Percentiles rank a stretch among this genome's conserved stretches.
These are phyloP conservation scores for Mesitornis unicolor DNA, from an alignment of 2,113 vertebrate genomes.

Conservation along the genomic window DNA sequence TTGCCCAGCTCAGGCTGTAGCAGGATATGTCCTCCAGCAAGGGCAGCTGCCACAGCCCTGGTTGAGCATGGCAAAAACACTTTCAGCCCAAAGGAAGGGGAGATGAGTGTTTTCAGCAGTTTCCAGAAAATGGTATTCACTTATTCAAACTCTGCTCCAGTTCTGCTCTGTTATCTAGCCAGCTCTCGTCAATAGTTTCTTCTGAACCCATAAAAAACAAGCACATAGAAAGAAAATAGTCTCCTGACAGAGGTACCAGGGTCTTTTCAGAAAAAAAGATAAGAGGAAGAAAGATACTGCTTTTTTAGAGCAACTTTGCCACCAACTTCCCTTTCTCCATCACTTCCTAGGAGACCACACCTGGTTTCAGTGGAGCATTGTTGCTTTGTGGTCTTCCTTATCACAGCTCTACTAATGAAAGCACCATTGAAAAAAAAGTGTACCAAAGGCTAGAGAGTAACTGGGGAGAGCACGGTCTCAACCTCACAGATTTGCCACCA, in stretches of 20 bases:
- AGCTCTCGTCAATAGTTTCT: neutral
- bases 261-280: neutral
- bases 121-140: neutral
- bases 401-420: neutral
- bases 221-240: neutral
- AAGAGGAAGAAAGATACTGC: neutral
- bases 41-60: neutral
- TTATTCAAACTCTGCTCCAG: neutral
- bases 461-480: neutral
- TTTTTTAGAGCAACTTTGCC: neutral
- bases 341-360: neutral
- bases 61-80: neutral
- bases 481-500: neutral
- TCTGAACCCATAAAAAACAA: neutral
- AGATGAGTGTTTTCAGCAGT: neutral
- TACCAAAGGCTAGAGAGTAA: neutral
- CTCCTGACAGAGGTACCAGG: neutral
- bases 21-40: neutral
- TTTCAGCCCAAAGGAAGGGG: neutral
- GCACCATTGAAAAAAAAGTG: neutral
- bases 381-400: neutral
- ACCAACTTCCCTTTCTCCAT: neutral
- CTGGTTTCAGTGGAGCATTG: neutral
- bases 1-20: accelerated
- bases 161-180: neutral